Conservation (phyloP, 2,797 vertebrate species). For the Macropodus opercularis region DNA sequence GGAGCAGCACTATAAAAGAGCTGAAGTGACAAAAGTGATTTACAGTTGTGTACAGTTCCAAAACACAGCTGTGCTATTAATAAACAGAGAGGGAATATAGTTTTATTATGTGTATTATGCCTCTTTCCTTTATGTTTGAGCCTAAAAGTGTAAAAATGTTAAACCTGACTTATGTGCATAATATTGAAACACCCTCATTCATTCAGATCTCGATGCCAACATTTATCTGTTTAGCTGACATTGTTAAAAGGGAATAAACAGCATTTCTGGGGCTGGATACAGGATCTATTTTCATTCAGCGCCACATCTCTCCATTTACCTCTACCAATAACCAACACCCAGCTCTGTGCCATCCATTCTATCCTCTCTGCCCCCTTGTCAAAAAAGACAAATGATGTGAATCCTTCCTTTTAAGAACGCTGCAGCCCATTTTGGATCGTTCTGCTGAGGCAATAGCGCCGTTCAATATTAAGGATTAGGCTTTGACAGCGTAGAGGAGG, state of each 20-base stretch:
- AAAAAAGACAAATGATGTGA: conserved; percentile 72
- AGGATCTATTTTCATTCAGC: conserved; percentile 52
- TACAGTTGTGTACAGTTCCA: too few species aligned
- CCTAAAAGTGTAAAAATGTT: neutral
- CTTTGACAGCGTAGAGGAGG: conserved; percentile 65
- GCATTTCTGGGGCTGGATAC: conserved; percentile 31
- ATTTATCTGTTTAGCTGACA: conserved; percentile 37
- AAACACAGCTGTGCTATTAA: too few species aligned
- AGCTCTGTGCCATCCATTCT: conserved; percentile 47
- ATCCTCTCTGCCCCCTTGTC: conserved; percentile 63
- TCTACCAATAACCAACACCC: conserved; percentile 50
- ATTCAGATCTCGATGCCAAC: conserved; percentile 32
- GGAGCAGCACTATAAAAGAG: too few species aligned
- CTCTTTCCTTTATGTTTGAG: neutral
- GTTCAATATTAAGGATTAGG: conserved; percentile 71
- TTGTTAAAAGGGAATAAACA: conserved; percentile 28
- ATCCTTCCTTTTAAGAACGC: conserved; percentile 59
- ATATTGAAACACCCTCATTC: conserved; percentile 9
- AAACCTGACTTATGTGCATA: conserved; percentile 7
- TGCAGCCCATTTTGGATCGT: conserved; percentile 53
- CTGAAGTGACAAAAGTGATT: too few species aligned
- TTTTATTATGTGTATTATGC: too few species aligned
- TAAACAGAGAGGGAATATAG: too few species aligned
- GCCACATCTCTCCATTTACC: conserved; percentile 50
- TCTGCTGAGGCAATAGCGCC: conserved; percentile 46